A percentile compares a stretch with the other conserved stretches of the same genome.
These are phyloP conservation scores for Anas capensis DNA, from an alignment of 2,797 vertebrate species.

Conservation along the genomic window DNA sequence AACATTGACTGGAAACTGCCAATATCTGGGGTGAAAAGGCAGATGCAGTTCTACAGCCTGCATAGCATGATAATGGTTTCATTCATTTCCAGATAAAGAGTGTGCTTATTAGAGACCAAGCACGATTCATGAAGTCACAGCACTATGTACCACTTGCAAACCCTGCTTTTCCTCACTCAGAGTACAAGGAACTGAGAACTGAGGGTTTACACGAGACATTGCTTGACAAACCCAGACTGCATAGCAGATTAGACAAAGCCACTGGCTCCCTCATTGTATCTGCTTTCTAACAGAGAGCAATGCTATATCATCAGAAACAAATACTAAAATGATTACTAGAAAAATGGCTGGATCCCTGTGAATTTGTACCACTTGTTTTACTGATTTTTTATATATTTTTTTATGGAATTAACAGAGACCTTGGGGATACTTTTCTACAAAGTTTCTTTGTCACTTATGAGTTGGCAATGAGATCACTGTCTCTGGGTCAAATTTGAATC, in stretches of 20 bases:
- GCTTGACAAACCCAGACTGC: background rate
- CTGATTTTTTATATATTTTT: too few relatives aligned
- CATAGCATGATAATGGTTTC: fast-evolving
- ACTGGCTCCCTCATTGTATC: background rate
- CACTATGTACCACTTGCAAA: fast-evolving
- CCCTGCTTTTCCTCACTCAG: background rate
- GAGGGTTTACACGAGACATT: background rate
- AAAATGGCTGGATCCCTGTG: background rate
- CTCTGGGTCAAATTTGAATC: background rate
- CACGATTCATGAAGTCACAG: fast-evolving
- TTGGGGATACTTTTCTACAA: background rate
- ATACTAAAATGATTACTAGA: background rate
- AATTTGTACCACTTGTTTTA: background rate
- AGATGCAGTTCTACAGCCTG: background rate
- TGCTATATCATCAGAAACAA: background rate
- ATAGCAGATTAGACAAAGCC: background rate
- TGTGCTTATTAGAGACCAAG: background rate
- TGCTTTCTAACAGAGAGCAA: background rate
- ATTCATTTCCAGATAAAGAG: background rate
- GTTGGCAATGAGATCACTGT: background rate
- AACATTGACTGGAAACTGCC: background rate
- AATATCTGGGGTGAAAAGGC: background rate
- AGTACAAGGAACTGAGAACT: background rate
- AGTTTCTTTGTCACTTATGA: background rate
- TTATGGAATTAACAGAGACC: background rate